A percentile compares a stretch with the other conserved stretches of the same genome.
phyloP scores from a whole-genome alignment of 2,797 vertebrate species.

The Typhlichthys subterraneus region DNA sequence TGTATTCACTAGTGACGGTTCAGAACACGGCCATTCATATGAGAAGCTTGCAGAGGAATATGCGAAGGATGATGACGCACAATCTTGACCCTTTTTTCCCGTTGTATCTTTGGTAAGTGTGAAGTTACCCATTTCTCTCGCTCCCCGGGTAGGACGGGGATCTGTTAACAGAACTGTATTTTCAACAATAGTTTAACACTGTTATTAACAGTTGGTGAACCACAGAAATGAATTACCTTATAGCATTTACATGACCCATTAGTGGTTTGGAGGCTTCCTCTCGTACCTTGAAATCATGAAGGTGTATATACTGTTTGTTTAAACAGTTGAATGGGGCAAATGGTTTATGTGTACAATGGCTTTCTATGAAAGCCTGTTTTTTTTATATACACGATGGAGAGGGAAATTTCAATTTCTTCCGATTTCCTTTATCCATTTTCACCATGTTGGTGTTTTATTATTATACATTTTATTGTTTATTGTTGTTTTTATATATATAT shows the following conservation, averaged over 20 bases:
- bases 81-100: conserved; percentile 68
- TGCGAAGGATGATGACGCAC: conserved; percentile 83
- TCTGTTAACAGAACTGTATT: conserved; percentile 22
- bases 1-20: conserved; percentile 85
- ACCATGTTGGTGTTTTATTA: conserved; percentile 81
- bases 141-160: conserved; percentile 18
- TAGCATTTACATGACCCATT: conserved; percentile 9
- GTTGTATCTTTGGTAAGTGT: conserved; percentile 5
- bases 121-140: conserved; percentile 1
- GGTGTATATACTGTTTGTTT: conserved; percentile 35
- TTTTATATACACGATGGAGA: not conserved
- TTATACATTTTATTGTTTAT: no score
- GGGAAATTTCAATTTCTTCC: conserved; percentile 30
- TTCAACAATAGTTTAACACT: not conserved
- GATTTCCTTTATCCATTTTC: conserved; percentile 54
- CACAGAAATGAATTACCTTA: conserved; percentile 3
- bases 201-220: no score
- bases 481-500: no score
- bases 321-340: conserved; percentile 36
- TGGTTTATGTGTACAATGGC: conserved; percentile 16
- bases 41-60: conserved; percentile 92
- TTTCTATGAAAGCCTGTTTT: conserved; percentile 14
- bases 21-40: conserved; percentile 86
- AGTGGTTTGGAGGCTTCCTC: conserved; percentile 3
- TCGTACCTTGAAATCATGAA: conserved; percentile 34